These are phyloP conservation scores for Pseudochirops cupreus DNA, from an alignment of 2,797 vertebrate species.

Conservation along the genomic window DNA sequence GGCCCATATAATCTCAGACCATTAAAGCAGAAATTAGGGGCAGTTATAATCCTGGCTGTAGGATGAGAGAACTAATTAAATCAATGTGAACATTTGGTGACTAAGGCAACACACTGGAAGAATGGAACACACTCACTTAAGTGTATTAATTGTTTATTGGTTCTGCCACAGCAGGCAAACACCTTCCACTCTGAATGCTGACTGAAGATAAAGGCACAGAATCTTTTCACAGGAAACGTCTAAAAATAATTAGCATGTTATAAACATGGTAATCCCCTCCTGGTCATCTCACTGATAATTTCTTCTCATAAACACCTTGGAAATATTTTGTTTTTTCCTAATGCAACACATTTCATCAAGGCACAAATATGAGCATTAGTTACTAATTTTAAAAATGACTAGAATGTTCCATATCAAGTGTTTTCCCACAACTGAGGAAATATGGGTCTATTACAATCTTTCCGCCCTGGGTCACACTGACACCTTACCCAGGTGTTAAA, in stretches of 20 bases:
- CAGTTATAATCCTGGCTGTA: neutral
- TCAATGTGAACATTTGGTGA: constrained; percentile 47
- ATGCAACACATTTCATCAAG: neutral
- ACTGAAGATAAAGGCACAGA: neutral
- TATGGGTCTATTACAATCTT: neutral
- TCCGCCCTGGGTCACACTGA: neutral
- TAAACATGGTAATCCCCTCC: neutral
- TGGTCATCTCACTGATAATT: neutral
- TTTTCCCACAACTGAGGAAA: neutral
- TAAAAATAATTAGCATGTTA: constrained; percentile 17
- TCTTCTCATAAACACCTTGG: neutral
- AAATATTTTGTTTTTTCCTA: neutral
- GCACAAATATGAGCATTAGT: neutral
- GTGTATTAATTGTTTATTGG: constrained; percentile 39
- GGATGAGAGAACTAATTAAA: neutral
- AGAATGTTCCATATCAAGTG: constrained; percentile 9
- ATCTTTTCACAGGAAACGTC: neutral
- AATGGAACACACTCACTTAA: constrained; percentile 1
- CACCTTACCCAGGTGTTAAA: neutral
- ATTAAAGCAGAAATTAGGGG: neutral
- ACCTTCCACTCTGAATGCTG: neutral
- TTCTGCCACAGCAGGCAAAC: neutral
- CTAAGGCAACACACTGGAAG: neutral
- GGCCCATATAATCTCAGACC: constrained; percentile 10
- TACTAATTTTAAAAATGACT: constrained; percentile 26